Base-by-base conservation (phyloP, 2,113 vertebrate species). In the Lepus europaeus region DNA sequence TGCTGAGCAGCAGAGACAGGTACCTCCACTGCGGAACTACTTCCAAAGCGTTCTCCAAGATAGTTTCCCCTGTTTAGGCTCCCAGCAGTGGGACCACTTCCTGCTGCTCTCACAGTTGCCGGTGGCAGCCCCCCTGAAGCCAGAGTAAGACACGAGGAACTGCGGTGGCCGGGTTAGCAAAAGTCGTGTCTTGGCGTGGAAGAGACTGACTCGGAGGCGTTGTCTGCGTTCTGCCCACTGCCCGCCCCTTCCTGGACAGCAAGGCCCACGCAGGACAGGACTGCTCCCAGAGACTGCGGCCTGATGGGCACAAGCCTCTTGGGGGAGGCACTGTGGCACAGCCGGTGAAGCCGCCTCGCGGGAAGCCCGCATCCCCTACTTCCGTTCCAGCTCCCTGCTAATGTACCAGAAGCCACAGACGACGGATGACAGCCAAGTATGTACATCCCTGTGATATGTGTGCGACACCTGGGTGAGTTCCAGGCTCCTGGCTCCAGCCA, bases 21-120 rank as follows among this genome's bases (percentile, higher is more conserved):
- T 22, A 53, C 29, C 6, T 64, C 70, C 68, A 69, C 82, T 59
- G 64, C 29, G 70, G 29, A 31, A 27, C 53, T 87, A 1, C 83
- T 76, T 88, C 72, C 25, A 66, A 72, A 45, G 16, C 73, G 64
- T 56, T 79, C 79, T 94, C 84, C 73, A 77, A 73, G 83, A 59
- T 13, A 31, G 9, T 33, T n/a, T 7, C 45, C 29, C 9, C 22
- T 6, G 11, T 36, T 56, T 49, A 17, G 1, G 14, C n/a, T 66
- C 77, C 17, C 22, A 0, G 9, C 70, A 36, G 45, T 83, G 66
- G 63, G 33, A 69, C n/a, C 61, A 68, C 68, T 89, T 68, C 33
- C 31, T 74, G 25, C 31, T 70, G 89, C 89, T 31, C 61, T 31
- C 12, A 29, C 59, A 49, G 49, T 61, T 85, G 49, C 73, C 59